Evolutionary conservation across 2,888 invertebrate genomes (phyloP).

Genomic region (Lutraria lutraria): DNA sequence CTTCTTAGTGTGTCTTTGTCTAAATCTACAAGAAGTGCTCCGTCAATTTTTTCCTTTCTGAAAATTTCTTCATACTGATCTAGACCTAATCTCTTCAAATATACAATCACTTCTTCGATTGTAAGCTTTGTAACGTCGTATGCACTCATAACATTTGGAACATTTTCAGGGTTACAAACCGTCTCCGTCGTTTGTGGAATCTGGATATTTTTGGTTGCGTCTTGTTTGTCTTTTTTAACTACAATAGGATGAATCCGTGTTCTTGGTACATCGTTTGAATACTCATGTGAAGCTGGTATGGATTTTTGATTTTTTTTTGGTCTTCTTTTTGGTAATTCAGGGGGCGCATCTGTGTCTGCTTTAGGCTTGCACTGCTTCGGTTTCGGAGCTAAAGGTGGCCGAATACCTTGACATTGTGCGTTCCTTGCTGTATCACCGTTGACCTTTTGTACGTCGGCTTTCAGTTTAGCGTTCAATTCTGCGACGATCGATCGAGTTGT

Average conservation of each 20-base stretch:
- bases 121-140: slow-evolving; percentile 62
- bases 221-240: neutral
- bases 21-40: slow-evolving; percentile 60
- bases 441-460: neutral
- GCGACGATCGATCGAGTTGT: neutral
- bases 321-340: slow-evolving; percentile 15
- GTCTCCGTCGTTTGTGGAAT: neutral
- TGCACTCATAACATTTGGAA: slow-evolving; percentile 10
- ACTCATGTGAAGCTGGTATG: neutral
- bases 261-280: slow-evolving; percentile 26
- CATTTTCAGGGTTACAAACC: neutral
- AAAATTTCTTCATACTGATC: slow-evolving; percentile 66
- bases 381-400: slow-evolving; percentile 17
- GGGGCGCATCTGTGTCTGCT: neutral
- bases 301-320: neutral
- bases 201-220: neutral
- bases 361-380: neutral
- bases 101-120: slow-evolving; percentile 64
- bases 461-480: neutral
- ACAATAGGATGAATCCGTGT: slow-evolving; percentile 6
- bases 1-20: slow-evolving; percentile 58
- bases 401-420: neutral
- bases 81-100: slow-evolving; percentile 66
- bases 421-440: neutral
- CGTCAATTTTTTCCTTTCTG: slow-evolving; percentile 67